These are phyloP conservation scores for Drosophila colorata DNA, from an alignment of 2,888 invertebrate genomes.

Conservation along the genomic window DNA sequence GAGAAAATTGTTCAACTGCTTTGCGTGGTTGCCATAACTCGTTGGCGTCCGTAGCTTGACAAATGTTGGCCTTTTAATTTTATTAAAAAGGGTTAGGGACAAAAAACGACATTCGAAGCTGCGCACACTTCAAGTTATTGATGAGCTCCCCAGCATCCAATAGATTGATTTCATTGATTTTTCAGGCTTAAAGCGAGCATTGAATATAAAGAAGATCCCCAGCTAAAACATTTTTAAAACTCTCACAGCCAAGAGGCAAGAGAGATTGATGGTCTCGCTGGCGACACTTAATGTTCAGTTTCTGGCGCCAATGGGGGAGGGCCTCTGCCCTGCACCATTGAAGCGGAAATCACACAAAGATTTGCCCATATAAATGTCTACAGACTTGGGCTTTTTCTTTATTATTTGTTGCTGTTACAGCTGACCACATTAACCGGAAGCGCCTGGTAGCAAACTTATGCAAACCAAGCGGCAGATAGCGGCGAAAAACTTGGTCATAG, in stretches of 20 bases:
- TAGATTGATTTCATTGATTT: conserved; percentile 71
- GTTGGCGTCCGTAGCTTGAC: conserved; percentile 28
- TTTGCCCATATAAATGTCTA: conserved; percentile 65
- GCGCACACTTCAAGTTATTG: conserved; percentile 46
- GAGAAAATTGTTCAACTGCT: conserved; percentile 27
- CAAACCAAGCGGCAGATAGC: conserved; percentile 67
- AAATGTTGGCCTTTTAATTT: conserved; percentile 59
- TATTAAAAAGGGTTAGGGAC: conserved; percentile 56
- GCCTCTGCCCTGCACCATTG: conserved; percentile 33
- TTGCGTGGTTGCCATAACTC: conserved; percentile 4
- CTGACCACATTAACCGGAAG: conserved; percentile 80
- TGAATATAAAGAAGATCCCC: conserved; percentile 31
- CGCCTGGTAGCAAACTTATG: conserved; percentile 74
- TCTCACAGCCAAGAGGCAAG: conserved; percentile 4
- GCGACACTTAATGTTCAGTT: conserved; percentile 63
- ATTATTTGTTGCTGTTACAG: conserved; percentile 41
- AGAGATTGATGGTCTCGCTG: conserved; percentile 69
- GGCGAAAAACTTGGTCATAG: conserved; percentile 49
- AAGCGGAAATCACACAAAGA: conserved; percentile 77
- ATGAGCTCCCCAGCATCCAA: conserved; percentile 33
- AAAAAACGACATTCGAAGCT: conserved; percentile 29
- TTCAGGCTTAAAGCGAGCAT: conserved; percentile 51
- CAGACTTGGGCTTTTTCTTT: conserved; percentile 51
- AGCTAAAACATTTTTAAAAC: conserved; percentile 12
- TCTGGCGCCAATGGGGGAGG: conserved; percentile 43